Evolutionary conservation across 2,113 vertebrate genomes (phyloP), one percentile per base, ranked within the genome.

Genomic region (Periophthalmodon schlosseri): DNA sequence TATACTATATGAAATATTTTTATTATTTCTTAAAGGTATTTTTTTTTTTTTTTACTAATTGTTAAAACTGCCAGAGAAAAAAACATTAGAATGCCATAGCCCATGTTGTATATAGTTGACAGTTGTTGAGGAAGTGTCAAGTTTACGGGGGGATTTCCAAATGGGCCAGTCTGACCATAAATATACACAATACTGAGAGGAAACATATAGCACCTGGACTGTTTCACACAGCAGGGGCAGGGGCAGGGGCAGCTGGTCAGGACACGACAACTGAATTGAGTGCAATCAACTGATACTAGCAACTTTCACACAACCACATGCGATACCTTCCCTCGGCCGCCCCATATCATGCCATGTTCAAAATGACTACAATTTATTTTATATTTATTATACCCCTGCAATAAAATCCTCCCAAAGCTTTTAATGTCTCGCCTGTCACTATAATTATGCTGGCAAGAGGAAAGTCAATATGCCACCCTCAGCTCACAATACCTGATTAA

Each of bases 221-320:
- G 60, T 70, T 81, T 72, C n/a, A 47, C 69, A 74, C 14, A 60
- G 10, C 73, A 58, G 66, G 77, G 76, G 80, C 81, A 81, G 74
- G 78, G 71, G 78, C 82, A 81, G 74, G 76, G 73, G 78, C 82
- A 88, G 84, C 78, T 84, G 81, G 61, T 87, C 70, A 49, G 82
- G 78, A 84, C 86, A 86, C 80, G 86, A 86, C 80, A 36, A 20
- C 70, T 10, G 24, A 75, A 77, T 75, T 21, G 64, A 56, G 79
- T 76, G 72, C 50, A 54, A 61, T 87, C 74, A 84, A 66, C 69
- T 79, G 72, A 78, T 88, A 86, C 49, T 69, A 71, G 56, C 80
- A 76, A 66, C 47, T 8, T 84, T 68, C 44, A 58, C 69, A 75
- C 70, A 33, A 36, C 44, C 39, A 34, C 86, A 89, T 81, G 85